Evolutionary conservation across 2,113 vertebrate species (phyloP), one percentile per base, ranked within the genome.

Genomic region (Rhea americana): DNA sequence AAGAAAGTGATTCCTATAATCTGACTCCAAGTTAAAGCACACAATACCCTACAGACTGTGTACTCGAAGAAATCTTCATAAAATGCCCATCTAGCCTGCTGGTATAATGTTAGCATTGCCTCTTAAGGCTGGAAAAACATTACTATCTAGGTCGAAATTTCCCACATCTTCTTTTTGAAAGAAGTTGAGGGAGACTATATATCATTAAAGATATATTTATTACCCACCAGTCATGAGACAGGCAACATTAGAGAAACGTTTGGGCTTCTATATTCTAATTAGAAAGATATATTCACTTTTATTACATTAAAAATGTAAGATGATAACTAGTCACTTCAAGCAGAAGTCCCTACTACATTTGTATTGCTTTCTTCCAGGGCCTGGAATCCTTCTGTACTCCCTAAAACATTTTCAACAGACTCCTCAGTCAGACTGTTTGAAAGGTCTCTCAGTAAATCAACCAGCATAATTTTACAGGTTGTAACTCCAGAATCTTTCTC

Each of bases 11-110:
- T 63, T 82, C 48, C 5, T 39, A 13, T 59, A 51, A 35, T 39
- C 9, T 24, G 18, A 45, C 5, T 78, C 32, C 3, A 32, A 32
- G 61, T 70, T 56, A 68, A 87, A 75, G 61, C 3, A 68, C 41
- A 19, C 0, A 0, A 3, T 45, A 4, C 0, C 6, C 11, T 74
- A 86, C 51, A 47, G 7, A 26, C 21, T 67, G 3, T 21, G 11
- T 43, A 47, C 14, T 59, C 1, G 2, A 68, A 51, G 4, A 87
- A 22, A 63, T 75, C 30, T 75, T 79, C 47, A 61, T 15, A 79
- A 85, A 61, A 6, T 48, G 2, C 24, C 25, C 9, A 62, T 26
- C 14, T 63, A 7, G 22, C 6, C 9, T 53, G 4, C 6, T 48
- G 2, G 6, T 74, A 9, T 62, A n/a, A 43, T 75, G 9, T 0